Evolutionary conservation across 1,140 invertebrate species (phyloP).

Genomic region (Zaprionus capensis): DNA sequence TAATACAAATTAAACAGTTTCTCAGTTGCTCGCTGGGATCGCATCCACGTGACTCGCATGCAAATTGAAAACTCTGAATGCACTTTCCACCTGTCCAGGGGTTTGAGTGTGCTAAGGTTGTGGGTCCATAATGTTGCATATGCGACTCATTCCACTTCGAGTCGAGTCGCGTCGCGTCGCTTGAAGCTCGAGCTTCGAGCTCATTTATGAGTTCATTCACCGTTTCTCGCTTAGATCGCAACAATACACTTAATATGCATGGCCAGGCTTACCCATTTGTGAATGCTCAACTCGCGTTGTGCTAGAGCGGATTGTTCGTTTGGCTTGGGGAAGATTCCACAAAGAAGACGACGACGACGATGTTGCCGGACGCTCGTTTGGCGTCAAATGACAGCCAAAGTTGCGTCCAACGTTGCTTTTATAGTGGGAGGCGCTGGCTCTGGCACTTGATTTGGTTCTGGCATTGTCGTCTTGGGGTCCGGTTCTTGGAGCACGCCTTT

Average conservation of each 20-base stretch:
- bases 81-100: slow-evolving; percentile 14
- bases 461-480: slow-evolving; percentile 34
- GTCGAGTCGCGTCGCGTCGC: not conserved
- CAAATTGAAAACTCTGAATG: slow-evolving; percentile 43
- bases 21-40: slow-evolving; percentile 5
- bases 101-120: slow-evolving; percentile 56
- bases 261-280: slow-evolving; percentile 73
- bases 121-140: slow-evolving; percentile 67
- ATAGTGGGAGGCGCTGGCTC: slow-evolving; percentile 61
- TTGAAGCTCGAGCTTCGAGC: not conserved
- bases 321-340: slow-evolving; percentile 22
- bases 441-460: slow-evolving; percentile 28
- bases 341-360: slow-evolving; percentile 19
- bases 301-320: not conserved
- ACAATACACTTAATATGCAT: slow-evolving; percentile 66
- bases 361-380: slow-evolving; percentile 62
- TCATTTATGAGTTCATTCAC: slow-evolving; percentile 71
- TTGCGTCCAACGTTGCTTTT: slow-evolving; percentile 59
- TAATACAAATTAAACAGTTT: slow-evolving; percentile 5
- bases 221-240: slow-evolving; percentile 42
- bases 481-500: slow-evolving; percentile 76
- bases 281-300: slow-evolving; percentile 46
- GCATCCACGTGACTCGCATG: slow-evolving; percentile 60
- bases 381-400: slow-evolving; percentile 75
- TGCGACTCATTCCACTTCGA: not conserved